Conservation (phyloP, 1,140 invertebrate species). For the Atta texana region DNA sequence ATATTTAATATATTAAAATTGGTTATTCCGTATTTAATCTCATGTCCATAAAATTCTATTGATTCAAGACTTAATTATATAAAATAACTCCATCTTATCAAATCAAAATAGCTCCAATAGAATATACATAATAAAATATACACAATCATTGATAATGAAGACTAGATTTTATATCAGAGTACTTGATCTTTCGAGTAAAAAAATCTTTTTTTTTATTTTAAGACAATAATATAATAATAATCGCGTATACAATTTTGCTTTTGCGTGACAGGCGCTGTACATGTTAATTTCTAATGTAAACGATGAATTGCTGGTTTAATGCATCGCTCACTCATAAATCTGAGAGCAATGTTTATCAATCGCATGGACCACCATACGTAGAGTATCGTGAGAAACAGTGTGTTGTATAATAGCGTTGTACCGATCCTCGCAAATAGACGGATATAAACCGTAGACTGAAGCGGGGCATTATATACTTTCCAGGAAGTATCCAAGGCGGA, state of each 20-base stretch:
- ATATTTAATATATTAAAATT: neutral
- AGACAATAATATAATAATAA: neutral
- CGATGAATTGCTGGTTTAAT: neutral
- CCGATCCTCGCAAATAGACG: neutral
- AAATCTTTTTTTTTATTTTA: neutral
- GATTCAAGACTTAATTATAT: neutral
- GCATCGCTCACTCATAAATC: neutral
- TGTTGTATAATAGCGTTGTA: slow-evolving; percentile 28
- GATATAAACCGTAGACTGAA: slow-evolving; percentile 38
- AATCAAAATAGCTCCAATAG: neutral
- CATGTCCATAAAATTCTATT: neutral
- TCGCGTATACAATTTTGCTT: no score
- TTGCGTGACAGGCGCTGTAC: neutral
- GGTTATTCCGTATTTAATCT: neutral
- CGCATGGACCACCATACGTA: neutral
- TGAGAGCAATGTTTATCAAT: slow-evolving; percentile 26
- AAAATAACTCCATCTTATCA: neutral
- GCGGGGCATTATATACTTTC: slow-evolving; percentile 50
- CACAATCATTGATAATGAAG: neutral
- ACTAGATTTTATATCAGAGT: neutral
- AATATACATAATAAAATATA: neutral
- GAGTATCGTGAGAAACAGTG: slow-evolving; percentile 24
- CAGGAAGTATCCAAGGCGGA: slow-evolving; percentile 60
- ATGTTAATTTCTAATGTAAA: neutral
- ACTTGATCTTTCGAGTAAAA: neutral